Evolutionary conservation across 2,888 invertebrate species (phyloP).

Genomic region (Sycophila texana): DNA sequence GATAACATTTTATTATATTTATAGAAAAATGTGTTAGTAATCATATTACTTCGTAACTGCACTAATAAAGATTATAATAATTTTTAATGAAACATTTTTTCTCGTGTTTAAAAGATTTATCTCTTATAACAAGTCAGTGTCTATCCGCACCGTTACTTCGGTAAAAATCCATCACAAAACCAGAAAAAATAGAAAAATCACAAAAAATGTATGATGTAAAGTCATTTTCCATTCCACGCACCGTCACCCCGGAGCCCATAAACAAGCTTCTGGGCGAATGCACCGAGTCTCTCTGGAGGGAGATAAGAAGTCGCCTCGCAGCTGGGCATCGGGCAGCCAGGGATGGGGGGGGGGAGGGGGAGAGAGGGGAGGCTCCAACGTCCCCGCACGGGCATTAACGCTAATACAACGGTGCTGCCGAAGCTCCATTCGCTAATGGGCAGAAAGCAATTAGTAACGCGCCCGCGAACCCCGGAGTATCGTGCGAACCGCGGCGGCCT

Average conservation of each 20-base stretch:
- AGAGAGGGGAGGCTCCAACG: too few relatives aligned
- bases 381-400: conserved; percentile 58
- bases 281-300: background rate
- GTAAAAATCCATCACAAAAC: too few relatives aligned
- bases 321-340: background rate
- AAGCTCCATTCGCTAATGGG: conserved; percentile 69
- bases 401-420: conserved; percentile 58
- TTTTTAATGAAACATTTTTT: too few relatives aligned
- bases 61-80: too few relatives aligned
- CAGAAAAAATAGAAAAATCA: background rate
- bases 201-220: background rate
- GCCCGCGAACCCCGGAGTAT: background rate
- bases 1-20: too few relatives aligned
- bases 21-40: too few relatives aligned
- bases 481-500: conserved; percentile 1
- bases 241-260: background rate
- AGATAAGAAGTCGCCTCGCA: background rate
- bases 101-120: too few relatives aligned
- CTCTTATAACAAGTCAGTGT: too few relatives aligned
- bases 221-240: background rate
- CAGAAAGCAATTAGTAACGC: conserved; percentile 69
- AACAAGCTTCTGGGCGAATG: background rate
- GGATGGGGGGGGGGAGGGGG: background rate
- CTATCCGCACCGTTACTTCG: too few relatives aligned
- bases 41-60: too few relatives aligned